Conservation (phyloP, 2,113 vertebrate genomes). For the Nibea albiflora region DNA sequence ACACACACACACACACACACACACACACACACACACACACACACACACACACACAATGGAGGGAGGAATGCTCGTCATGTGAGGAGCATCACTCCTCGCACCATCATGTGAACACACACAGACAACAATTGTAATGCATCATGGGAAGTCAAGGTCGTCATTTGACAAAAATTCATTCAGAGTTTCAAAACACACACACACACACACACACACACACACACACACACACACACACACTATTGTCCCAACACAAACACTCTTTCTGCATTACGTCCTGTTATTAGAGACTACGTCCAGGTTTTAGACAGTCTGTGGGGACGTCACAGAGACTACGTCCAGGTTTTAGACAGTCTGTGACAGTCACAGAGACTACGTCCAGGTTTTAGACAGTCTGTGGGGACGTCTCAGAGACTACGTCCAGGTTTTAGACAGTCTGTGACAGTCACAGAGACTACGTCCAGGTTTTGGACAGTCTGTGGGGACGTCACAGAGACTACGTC, state of each 20-base stretch:
- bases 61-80: conserved; percentile 51
- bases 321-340: too few species aligned
- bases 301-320: too few species aligned
- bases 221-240: background rate
- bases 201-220: background rate
- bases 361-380: too few species aligned
- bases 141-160: conserved; percentile 40
- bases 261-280: too few species aligned
- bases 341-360: too few species aligned
- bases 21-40: background rate
- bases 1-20: background rate
- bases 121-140: conserved; percentile 42
- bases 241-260: background rate
- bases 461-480: too few species aligned
- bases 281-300: too few species aligned
- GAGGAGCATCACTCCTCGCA: conserved; percentile 36
- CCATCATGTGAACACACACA: conserved; percentile 36
- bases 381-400: too few species aligned
- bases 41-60: background rate
- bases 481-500: too few species aligned
- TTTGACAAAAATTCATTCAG: conserved; percentile 42
- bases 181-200: conserved; percentile 1
- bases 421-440: too few species aligned
- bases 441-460: too few species aligned
- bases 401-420: too few species aligned